A percentile compares a stretch with the other conserved stretches of the same genome.
Evolutionary conservation across 2,797 vertebrate species (phyloP).

Genomic region (Sebastes itinus): DNA sequence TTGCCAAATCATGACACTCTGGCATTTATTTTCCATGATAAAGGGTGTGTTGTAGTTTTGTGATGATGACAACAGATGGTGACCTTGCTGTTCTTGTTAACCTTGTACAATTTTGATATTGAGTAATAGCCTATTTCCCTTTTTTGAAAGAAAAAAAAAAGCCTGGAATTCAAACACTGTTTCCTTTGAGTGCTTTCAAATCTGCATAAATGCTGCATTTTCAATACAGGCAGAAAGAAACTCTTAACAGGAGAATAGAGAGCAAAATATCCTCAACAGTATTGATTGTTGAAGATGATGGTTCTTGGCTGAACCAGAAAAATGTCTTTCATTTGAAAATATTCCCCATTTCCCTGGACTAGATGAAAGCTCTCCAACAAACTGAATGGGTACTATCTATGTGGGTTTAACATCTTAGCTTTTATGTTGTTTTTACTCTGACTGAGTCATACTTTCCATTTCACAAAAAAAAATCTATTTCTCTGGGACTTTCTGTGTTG

Average conservation of each 20-base stretch:
- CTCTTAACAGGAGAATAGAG: background rate
- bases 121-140: background rate
- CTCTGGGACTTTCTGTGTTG: background rate
- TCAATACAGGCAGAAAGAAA: background rate
- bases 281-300: conserved; percentile 5
- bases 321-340: background rate
- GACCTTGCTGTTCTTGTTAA: background rate
- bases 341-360: background rate
- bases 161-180: background rate
- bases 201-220: conserved; percentile 11
- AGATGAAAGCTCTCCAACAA: conserved; percentile 10
- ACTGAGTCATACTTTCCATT: background rate
- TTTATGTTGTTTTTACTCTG: background rate
- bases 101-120: background rate
- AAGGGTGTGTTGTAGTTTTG: background rate
- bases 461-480: background rate
- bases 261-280: background rate
- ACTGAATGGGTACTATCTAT: background rate
- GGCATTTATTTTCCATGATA: background rate
- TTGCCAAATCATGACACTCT: background rate
- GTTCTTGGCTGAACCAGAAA: conserved; percentile 6
- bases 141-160: background rate
- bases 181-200: conserved; percentile 2
- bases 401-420: background rate
- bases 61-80: background rate